Evolutionary conservation across 2,113 vertebrate species (phyloP).

Genomic region (Chaetops frenatus): DNA sequence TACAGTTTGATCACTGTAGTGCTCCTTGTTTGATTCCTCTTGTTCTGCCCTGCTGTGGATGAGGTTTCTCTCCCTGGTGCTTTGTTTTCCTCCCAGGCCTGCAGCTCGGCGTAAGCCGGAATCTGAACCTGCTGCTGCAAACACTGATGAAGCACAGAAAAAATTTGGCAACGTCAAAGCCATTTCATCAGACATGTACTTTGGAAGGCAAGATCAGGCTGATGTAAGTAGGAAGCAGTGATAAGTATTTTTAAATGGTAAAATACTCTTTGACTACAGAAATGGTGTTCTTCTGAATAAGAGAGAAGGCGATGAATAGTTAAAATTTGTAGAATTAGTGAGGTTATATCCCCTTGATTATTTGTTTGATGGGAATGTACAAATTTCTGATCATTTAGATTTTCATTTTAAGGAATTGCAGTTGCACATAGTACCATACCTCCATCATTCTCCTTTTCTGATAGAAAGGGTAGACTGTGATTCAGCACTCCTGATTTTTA

Average conservation of each 20-base stretch:
- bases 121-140: neutral
- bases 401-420: neutral
- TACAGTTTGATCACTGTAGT: neutral
- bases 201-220: conserved; percentile 85
- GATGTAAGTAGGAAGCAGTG: conserved; percentile 72
- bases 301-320: neutral
- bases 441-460: neutral
- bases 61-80: neutral
- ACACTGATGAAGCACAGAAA: conserved; percentile 83
- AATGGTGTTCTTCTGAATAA: neutral
- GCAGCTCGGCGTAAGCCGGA: conserved; percentile 81
- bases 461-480: neutral
- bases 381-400: neutral
- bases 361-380: neutral
- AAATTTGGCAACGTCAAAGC: conserved; percentile 90
- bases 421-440: neutral
- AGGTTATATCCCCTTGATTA: neutral
- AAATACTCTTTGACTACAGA: neutral
- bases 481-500: neutral
- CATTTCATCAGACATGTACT: conserved; percentile 97
- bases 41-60: neutral
- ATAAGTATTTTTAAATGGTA: neutral
- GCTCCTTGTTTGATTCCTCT: neutral
- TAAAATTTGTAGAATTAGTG: neutral
- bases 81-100: conserved; percentile 58